A percentile compares a stretch with the other conserved stretches of the same genome.
phyloP scores from a whole-genome alignment of 2,797 vertebrate species.

The Mionectes olivaceus region DNA sequence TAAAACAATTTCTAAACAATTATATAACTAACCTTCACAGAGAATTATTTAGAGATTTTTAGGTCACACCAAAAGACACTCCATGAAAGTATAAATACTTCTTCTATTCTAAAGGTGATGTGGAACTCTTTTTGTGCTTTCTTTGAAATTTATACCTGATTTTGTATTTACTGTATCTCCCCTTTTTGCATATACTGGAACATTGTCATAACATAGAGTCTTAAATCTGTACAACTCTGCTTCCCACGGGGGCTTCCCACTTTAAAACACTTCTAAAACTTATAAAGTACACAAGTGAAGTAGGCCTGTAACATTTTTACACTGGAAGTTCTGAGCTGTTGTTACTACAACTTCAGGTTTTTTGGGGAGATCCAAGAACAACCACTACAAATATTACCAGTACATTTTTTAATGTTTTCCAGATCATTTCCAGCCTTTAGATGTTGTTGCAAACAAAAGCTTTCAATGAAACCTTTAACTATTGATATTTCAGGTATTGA shows the following conservation, averaged over 20 bases:
- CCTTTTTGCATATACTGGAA: neutral
- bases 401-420: neutral
- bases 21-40: slow-evolving; percentile 14
- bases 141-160: neutral
- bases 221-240: neutral
- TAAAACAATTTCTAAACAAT: neutral
- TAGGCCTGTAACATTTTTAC: neutral
- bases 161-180: neutral
- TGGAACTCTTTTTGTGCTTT: neutral
- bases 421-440: neutral
- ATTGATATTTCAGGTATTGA: neutral
- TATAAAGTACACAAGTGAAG: neutral
- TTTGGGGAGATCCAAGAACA: neutral
- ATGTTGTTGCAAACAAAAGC: neutral
- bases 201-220: neutral
- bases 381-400: neutral
- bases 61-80: neutral
- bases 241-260: neutral
- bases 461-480: neutral
- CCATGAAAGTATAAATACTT: neutral
- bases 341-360: neutral
- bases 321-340: neutral
- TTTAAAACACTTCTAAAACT: neutral
- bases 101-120: neutral
- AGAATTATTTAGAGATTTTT: neutral